phyloP scores from a whole-genome alignment of 1,140 invertebrate genomes.

The Caenorhabditis brenneri region DNA sequence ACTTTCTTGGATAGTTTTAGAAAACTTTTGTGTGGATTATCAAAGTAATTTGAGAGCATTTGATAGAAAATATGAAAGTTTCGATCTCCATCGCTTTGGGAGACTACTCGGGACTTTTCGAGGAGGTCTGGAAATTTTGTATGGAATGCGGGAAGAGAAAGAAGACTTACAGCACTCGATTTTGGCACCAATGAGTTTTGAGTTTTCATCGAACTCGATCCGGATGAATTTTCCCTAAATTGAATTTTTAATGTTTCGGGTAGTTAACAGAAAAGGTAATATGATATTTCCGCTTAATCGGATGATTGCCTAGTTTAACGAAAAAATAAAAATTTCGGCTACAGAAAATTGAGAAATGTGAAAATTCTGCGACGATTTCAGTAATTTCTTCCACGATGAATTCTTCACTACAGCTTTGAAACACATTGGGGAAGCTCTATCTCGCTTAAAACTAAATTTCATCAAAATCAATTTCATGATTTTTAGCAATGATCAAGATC shows the following conservation, averaged over 20 bases:
- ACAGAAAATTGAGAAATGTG: too few species aligned
- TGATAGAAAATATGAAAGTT: slow-evolving; percentile 97
- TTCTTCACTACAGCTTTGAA: too few species aligned
- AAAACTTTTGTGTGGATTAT: slow-evolving; percentile 45
- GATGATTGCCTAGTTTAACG: too few species aligned
- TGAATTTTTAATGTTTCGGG: slow-evolving; percentile 35
- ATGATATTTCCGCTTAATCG: too few species aligned
- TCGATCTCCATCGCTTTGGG: slow-evolving; percentile 83
- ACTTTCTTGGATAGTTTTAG: slow-evolving; percentile 19
- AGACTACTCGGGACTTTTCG: slow-evolving; percentile 89
- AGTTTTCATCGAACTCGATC: slow-evolving; percentile 98
- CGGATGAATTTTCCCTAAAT: slow-evolving; percentile 96
- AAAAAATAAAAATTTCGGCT: too few species aligned
- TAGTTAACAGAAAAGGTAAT: background rate
- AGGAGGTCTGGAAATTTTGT: slow-evolving; percentile 76
- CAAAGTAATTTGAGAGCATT: slow-evolving; percentile 75
- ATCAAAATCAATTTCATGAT: too few species aligned
- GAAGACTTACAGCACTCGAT: slow-evolving; percentile 94
- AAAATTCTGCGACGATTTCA: too few species aligned
- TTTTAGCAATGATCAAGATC: too few species aligned
- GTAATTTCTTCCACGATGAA: too few species aligned
- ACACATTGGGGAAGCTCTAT: too few species aligned
- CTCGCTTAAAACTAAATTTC: too few species aligned
- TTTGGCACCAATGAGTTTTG: slow-evolving; percentile 98
- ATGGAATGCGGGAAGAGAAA: background rate